Evolutionary conservation across 2,797 vertebrate genomes (phyloP).

Genomic region (Pteronotus mesoamericanus): DNA sequence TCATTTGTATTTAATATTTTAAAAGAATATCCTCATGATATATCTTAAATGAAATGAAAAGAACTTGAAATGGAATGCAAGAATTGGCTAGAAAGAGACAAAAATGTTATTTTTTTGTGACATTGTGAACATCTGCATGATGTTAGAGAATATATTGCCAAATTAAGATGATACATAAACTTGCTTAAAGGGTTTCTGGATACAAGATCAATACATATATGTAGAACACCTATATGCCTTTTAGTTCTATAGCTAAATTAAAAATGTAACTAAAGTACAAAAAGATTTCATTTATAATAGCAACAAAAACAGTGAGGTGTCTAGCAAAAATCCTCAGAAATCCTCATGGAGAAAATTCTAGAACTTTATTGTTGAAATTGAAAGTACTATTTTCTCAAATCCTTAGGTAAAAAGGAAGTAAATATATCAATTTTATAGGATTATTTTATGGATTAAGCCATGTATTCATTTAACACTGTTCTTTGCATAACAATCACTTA

Average conservation of each 20-base stretch:
- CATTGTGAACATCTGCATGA: not conserved
- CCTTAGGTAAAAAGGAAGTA: not conserved
- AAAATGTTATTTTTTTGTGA: not conserved
- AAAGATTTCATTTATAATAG: not conserved
- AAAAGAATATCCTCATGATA: not conserved
- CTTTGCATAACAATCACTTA: not conserved
- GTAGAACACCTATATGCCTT: not conserved
- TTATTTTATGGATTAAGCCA: not conserved
- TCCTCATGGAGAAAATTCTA: not conserved
- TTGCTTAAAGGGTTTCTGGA: not conserved
- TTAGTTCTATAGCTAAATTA: not conserved
- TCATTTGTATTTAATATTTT: not conserved
- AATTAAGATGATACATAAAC: not conserved
- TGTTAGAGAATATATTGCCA: not conserved
- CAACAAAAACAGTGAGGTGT: not conserved
- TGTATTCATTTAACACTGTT: not conserved
- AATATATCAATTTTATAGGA: not conserved
- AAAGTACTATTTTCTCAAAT: not conserved
- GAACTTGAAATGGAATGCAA: not conserved
- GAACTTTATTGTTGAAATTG: not conserved
- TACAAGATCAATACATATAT: not conserved
- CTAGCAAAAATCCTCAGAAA: not conserved
- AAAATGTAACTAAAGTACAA: constrained; percentile 13
- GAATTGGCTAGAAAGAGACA: not conserved
- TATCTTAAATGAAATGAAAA: not conserved